phyloP scores from a whole-genome alignment of 2,113 vertebrate species.

The Pygoscelis antarcticus region DNA sequence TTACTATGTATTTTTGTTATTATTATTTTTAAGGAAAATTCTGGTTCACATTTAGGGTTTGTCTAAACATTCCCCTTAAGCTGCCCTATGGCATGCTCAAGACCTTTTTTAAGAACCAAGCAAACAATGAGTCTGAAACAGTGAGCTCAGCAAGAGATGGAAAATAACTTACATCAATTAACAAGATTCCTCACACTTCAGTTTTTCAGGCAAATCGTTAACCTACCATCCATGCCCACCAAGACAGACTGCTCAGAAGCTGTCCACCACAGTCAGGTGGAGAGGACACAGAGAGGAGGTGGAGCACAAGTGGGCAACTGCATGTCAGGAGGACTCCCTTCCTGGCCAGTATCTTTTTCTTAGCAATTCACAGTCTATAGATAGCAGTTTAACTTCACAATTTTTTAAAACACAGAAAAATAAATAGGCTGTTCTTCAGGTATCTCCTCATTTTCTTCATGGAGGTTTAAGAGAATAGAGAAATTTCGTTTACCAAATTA shows the following conservation, averaged over 20 bases:
- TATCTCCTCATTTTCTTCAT: neutral
- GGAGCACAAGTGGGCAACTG: neutral
- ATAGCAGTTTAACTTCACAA: neutral
- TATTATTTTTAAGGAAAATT: neutral
- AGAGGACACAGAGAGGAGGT: neutral
- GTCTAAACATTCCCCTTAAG: neutral
- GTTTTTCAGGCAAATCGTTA: neutral
- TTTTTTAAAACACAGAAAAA: neutral
- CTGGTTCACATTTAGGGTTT: neutral
- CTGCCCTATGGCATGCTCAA: neutral
- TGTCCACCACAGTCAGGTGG: neutral
- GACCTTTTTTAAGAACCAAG: neutral
- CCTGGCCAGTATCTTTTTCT: neutral
- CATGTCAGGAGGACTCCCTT: accelerated
- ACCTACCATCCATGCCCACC: neutral
- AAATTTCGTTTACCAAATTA: neutral
- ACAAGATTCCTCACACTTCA: neutral
- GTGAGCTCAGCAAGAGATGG: neutral
- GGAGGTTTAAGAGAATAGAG: neutral
- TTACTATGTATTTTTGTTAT: neutral
- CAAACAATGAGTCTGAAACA: neutral
- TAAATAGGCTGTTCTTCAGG: neutral
- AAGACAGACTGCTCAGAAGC: neutral
- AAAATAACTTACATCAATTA: neutral
- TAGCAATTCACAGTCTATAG: neutral